Percentiles rank a stretch among this genome's conserved stretches.
phyloP scores from a whole-genome alignment of 2,797 vertebrate species.

The Distichodus sexfasciatus region DNA sequence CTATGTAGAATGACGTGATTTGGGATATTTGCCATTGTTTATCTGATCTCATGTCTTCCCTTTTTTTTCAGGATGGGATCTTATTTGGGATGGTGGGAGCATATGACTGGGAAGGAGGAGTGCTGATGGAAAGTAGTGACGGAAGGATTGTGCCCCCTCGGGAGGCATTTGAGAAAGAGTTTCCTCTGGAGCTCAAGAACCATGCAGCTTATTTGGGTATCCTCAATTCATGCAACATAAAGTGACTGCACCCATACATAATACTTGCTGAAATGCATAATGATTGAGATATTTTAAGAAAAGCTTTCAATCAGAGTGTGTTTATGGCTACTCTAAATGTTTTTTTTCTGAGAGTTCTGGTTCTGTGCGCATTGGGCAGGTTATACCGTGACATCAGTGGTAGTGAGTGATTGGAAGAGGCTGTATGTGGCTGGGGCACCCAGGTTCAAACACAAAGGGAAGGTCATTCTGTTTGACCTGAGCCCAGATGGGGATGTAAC shows the following conservation, averaged over 20 bases:
- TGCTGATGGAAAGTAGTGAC: slow-evolving; percentile 78
- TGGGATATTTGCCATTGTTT: no score
- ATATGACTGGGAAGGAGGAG: slow-evolving; percentile 91
- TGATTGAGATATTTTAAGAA: no score
- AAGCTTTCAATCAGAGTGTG: no score
- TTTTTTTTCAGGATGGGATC: slow-evolving; percentile 81
- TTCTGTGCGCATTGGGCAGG: slow-evolving; percentile 66
- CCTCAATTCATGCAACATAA: not conserved
- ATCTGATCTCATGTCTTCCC: not conserved
- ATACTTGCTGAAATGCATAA: not conserved
- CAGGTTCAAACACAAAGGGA: slow-evolving; percentile 94
- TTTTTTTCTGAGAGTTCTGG: not conserved
- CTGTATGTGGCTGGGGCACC: slow-evolving; percentile 89
- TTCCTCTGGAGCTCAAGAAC: slow-evolving; percentile 86
- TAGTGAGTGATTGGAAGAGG: slow-evolving; percentile 72
- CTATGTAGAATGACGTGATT: no score
- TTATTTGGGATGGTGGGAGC: slow-evolving; percentile 94
- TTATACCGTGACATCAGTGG: slow-evolving; percentile 89
- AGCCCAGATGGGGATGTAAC: slow-evolving; percentile 67
- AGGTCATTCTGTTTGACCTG: slow-evolving; percentile 90
- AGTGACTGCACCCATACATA: no score
- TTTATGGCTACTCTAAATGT: not conserved
- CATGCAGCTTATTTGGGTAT: slow-evolving; percentile 92
- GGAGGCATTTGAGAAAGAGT: slow-evolving; percentile 84
- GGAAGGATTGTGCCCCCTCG: slow-evolving; percentile 74